Conservation (phyloP, 2,113 vertebrate genomes). For the Alethe castanea region DNA sequence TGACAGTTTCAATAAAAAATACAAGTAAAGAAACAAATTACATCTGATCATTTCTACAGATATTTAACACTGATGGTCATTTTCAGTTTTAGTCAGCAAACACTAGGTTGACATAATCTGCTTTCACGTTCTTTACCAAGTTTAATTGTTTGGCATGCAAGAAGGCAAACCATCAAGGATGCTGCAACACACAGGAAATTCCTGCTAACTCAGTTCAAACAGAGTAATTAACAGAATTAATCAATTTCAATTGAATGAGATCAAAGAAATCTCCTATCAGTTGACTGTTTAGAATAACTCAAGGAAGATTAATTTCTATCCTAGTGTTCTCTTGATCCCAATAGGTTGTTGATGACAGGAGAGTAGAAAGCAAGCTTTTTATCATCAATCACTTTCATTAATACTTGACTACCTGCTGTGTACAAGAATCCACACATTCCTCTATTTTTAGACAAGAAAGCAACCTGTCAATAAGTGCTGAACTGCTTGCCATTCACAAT, state of each 20-base stretch:
- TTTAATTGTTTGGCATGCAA: not conserved
- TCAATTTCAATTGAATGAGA: slow-evolving; percentile 49
- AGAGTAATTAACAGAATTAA: slow-evolving; percentile 57
- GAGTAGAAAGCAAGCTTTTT: slow-evolving; percentile 22
- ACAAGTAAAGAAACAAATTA: slow-evolving; percentile 8
- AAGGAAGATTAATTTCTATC: slow-evolving; percentile 45
- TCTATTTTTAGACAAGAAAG: slow-evolving; percentile 20
- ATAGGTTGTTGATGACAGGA: slow-evolving; percentile 27
- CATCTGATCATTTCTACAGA: not conserved
- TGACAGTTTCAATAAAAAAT: not conserved
- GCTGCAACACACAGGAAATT: not conserved
- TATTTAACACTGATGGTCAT: not conserved
- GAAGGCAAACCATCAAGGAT: slow-evolving; percentile 6
- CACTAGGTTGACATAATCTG: not conserved
- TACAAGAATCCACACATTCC: not conserved
- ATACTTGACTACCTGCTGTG: not conserved
- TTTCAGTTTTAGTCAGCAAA: not conserved
- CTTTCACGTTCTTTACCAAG: not conserved
- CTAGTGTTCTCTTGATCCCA: slow-evolving; percentile 44
- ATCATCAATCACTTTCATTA: slow-evolving; percentile 28
- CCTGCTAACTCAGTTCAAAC: slow-evolving; percentile 52
- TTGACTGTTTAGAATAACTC: slow-evolving; percentile 37
- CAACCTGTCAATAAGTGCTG: not conserved
- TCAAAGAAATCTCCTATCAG: slow-evolving; percentile 58
- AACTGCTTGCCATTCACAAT: not conserved